These are phyloP conservation scores for Synaphobranchus kaupii DNA, from an alignment of 2,797 vertebrate genomes.

Conservation along the genomic window DNA sequence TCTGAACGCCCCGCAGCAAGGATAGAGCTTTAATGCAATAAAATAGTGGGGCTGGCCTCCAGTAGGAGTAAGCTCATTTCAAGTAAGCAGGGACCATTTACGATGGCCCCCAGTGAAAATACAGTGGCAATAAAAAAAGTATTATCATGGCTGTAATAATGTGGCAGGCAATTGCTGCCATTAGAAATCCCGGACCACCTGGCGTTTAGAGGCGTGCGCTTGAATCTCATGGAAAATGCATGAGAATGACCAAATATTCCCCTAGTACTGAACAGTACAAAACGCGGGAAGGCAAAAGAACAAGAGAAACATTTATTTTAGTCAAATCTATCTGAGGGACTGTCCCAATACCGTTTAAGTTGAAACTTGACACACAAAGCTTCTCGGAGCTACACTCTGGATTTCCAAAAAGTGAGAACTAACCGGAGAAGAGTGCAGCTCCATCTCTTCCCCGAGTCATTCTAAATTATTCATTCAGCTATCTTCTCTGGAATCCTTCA, in stretches of 20 bases:
- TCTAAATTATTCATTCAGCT: constrained; percentile 18
- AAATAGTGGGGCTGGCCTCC: not conserved
- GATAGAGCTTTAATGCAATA: not conserved
- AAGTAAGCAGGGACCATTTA: not conserved
- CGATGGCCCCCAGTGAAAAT: not conserved
- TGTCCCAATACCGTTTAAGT: not conserved
- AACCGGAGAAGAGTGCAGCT: not conserved
- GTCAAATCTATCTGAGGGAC: not conserved
- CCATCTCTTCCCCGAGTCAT: not conserved
- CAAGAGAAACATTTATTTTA: not conserved
- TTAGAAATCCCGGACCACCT: not conserved
- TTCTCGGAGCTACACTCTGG: not conserved
- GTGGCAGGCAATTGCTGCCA: not conserved
- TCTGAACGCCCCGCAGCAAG: not conserved
- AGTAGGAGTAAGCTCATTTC: not conserved
- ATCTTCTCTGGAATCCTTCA: constrained; percentile 2
- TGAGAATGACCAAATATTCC: not conserved
- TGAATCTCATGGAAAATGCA: not conserved
- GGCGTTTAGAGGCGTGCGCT: not conserved
- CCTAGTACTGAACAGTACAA: not conserved
- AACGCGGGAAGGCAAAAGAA: not conserved
- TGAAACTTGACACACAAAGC: not conserved
- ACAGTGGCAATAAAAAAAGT: not conserved
- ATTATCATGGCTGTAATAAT: not conserved
- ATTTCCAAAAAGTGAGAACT: not conserved